Base-by-base conservation (phyloP, 2,797 vertebrate genomes). In the Sarcophilus harrisii region DNA sequence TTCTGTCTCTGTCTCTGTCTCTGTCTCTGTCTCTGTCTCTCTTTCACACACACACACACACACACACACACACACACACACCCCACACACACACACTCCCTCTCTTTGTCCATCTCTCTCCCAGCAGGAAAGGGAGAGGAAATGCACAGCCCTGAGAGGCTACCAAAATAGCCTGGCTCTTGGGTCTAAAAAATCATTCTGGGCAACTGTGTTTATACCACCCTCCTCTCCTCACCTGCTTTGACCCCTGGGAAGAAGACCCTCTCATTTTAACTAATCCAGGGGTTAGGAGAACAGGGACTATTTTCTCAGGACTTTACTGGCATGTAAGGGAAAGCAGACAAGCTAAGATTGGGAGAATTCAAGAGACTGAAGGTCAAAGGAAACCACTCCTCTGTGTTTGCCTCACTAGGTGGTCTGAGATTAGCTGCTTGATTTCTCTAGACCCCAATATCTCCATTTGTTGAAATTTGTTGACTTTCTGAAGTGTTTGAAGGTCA, bases 41-140 rank as follows among this genome's bases (percentile, higher is more conserved):
- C n/a, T 52, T 52, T 2, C 52, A 52, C 52, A 52, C 4, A 6
- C 52, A 52, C 52, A 52, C 52, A 49, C 73, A 2, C 73, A 18
- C 66, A 38, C 66, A 81, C 18, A 81, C 16, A 38, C 3, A 6
- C 32, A 57, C 58, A 57, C 55, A 8, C 62, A 60, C 11, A 11
- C 62, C 24, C 21, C 30, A 1, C 52, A 12, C 28, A 16, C 57
- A 38, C 91, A 8, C 54, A 12, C 30, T 24, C 58, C 27, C 30
- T 8, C 6, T 28, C 38, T 45, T 87, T 87, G 2, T 87, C 38
- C 3, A 38, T 87, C 38, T 21, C 21, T 45, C 92, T 95, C 58
- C 94, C 96, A 95, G 81, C 58, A 81, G 60, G 28, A 87, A 93
- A 96, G 32, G 54, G 81, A 92, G 57, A 94, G 93, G 91, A 96